Base-by-base conservation (phyloP, 2,888 invertebrate genomes). In the Eueremaeus valkanovi region DNA sequence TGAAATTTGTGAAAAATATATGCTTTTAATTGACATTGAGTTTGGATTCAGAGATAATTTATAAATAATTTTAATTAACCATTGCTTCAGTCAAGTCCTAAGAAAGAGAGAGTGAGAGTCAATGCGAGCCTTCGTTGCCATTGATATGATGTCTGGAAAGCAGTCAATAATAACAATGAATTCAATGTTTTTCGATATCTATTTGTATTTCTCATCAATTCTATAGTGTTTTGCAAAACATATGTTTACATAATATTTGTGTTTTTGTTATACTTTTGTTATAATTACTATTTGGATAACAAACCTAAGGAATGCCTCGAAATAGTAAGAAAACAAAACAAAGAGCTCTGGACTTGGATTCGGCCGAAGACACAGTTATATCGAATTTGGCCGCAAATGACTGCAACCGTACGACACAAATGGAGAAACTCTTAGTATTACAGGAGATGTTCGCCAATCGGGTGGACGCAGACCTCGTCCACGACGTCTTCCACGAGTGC, bases 391-490 rank as follows among this genome's bases (percentile, higher is more conserved):
- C 66, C 36, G 49, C 72, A 29, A 72, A 36, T 42, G 72, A 51
- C 11, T 5, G 18, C 42, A 51, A 72, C 18, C 11, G 29, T 24
- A n/a, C n/a, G n/a, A 36, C 42, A 24, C 72, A 18, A 40, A 40
- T 42, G 72, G 68, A 76, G 18, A 75, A 77, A 1, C 78, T 81
- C 31, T 78, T 79, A 68, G 74, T 78, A 36, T 76, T 82, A 21
- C 80, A 81, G 75, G 82, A 82, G 51, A 82, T 82, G 79, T 83
- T 83, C 78, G 74, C 78, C 16, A 80, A 79, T 18, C 78, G 79
- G 75, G 68, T 82, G 27, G 82, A 83, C 33, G 77, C 79, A 33
- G 82, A 82, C 63, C 81, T 82, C 40, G 80, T 83, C 18, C 75
- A 79, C 33, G 79, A 82, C 77, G 79, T 82, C 27, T 78, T 82